phyloP scores from a whole-genome alignment of 2,113 vertebrate genomes.

The Scartelaos histophorus region DNA sequence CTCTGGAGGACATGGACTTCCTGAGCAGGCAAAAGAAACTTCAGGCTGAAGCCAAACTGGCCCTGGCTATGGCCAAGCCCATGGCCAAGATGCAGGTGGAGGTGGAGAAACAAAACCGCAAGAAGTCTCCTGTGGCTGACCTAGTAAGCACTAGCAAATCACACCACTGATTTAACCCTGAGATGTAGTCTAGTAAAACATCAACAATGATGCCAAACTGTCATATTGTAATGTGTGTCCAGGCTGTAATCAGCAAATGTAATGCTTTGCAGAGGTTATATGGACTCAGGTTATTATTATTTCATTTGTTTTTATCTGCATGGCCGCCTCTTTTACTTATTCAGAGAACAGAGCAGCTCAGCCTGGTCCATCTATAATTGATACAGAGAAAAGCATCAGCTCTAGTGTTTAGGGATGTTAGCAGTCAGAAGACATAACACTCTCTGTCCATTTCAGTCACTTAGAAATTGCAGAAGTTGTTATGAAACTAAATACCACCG shows the following conservation, averaged over 20 bases:
- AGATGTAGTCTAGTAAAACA: not conserved
- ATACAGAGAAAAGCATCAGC: slow-evolving; percentile 54
- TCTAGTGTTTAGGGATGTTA: slow-evolving; percentile 53
- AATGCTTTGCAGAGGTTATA: slow-evolving; percentile 34
- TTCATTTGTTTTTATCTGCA: slow-evolving; percentile 55
- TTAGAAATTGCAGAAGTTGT: slow-evolving; percentile 3
- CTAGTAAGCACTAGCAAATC: slow-evolving; percentile 80
- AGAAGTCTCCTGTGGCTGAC: slow-evolving; percentile 96
- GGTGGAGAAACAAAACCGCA: slow-evolving; percentile 98
- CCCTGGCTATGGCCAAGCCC: slow-evolving; percentile 96
- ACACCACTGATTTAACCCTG: not conserved
- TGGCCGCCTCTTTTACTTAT: slow-evolving; percentile 62
- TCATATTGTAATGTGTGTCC: not conserved
- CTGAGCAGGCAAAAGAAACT: slow-evolving; percentile 95
- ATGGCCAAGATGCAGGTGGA: slow-evolving; percentile 99
- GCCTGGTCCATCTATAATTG: slow-evolving; percentile 67
- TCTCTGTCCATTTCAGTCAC: slow-evolving; percentile 49
- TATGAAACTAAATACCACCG: not conserved
- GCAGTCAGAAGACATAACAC: slow-evolving; percentile 63
- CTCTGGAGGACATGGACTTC: slow-evolving; percentile 98
- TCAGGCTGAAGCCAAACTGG: slow-evolving; percentile 96
- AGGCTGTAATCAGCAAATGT: not conserved
- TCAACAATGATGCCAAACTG: not conserved
- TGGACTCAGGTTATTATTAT: slow-evolving; percentile 58
- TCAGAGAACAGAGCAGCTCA: slow-evolving; percentile 54